Base-by-base conservation (phyloP, 2,888 invertebrate genomes). In the Habrosyne pyritoides region DNA sequence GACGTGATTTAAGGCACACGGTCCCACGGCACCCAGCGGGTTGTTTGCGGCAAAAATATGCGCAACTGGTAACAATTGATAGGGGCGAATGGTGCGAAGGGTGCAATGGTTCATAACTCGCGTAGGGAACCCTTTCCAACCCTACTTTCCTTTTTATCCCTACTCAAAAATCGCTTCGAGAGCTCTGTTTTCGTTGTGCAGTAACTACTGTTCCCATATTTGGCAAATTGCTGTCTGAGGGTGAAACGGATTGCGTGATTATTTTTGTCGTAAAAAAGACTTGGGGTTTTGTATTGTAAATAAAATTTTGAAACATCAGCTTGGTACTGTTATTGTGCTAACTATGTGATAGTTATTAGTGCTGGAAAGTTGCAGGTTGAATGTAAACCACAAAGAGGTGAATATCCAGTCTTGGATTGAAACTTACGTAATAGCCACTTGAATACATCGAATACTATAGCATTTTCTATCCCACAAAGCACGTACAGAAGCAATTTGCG, bases 51-150 rank as follows among this genome's bases (percentile, higher is more conserved):
- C 80, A 86, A 88, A 89, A 87, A 86, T 89, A 87, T 87, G 88
- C 86, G 86, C 87, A 87, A 87, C 86, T 86, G 83, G 87, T 85
- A 87, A 89, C 89, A 87, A 87, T 88, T 86, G 89, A 84, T 85
- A 83, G 86, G 89, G 82, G 81, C 71, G 74, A 81, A 69, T 63
- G 28, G 28, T 50, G 50, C 50, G 26, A 53, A 57, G 54, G 56
- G 59, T 56, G 53, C 61, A 42, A 42, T 42, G 42, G 42, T 42
- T 42, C 42, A 42, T 42, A 42, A 42, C 52, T 22, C 33, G 69
- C 61, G 54, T 55, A 62, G 64, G 69, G 82, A 82, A 84, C 89
- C 89, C 87, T 87, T 88, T 83, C 76, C 78, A 77, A 83, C 86
- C 85, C 86, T 79, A 79, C 80, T 79, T 77, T 82, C 71, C 79